Conservation (phyloP, 2,888 invertebrate species). For the Charanyca ferruginea region DNA sequence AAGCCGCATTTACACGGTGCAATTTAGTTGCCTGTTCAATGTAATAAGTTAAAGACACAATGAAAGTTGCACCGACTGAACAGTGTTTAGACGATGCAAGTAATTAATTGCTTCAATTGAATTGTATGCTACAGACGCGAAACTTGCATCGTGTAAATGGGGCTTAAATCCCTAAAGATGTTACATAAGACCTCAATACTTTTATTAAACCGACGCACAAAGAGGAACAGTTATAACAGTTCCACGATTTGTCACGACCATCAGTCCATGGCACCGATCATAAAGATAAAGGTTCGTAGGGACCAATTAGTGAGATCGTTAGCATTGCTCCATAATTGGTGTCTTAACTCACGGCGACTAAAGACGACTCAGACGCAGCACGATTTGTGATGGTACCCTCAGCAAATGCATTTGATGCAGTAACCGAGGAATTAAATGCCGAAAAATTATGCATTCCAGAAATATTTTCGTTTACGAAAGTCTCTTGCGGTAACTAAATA, state of each 20-base stretch:
- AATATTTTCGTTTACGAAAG: slow-evolving; percentile 43
- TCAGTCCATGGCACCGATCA: slow-evolving; percentile 54
- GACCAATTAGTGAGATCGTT: slow-evolving; percentile 73
- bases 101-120: too few species aligned
- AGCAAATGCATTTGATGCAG: slow-evolving; percentile 64
- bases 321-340: slow-evolving; percentile 72
- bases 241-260: slow-evolving; percentile 64
- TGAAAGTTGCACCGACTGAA: too few species aligned
- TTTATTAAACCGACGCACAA: slow-evolving; percentile 17
- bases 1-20: too few species aligned
- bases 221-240: slow-evolving; percentile 49
- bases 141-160: too few species aligned
- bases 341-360: slow-evolving; percentile 61
- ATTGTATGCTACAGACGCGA: too few species aligned
- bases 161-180: too few species aligned
- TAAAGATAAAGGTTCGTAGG: slow-evolving; percentile 67
- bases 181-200: slow-evolving; percentile 30
- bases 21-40: too few species aligned
- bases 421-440: slow-evolving; percentile 46
- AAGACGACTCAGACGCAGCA: slow-evolving; percentile 52
- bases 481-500: slow-evolving; percentile 27
- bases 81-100: too few species aligned
- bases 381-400: slow-evolving; percentile 51
- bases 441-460: slow-evolving; percentile 58
- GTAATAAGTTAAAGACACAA: too few species aligned